Conservation (phyloP, 2,797 vertebrate species). For the Pyrrhura leucotis region DNA sequence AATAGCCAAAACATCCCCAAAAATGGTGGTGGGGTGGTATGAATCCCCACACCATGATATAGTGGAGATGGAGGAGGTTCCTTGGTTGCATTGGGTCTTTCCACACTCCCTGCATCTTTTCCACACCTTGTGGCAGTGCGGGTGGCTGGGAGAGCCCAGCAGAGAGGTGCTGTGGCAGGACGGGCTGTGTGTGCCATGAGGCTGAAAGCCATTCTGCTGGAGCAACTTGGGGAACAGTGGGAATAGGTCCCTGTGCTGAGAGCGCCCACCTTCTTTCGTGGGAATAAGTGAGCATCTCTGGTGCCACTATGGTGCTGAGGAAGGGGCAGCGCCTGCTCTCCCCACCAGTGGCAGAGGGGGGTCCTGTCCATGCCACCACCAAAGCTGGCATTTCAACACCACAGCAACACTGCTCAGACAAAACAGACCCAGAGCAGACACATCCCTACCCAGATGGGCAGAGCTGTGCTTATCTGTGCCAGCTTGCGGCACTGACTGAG, state of each 20-base stretch:
- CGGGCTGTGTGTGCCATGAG: fast-evolving
- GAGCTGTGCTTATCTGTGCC: neutral
- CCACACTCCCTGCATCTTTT: neutral
- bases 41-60: neutral
- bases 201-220: neutral
- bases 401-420: neutral
- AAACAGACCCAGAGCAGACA: fast-evolving
- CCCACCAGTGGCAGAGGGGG: neutral
- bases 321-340: fast-evolving
- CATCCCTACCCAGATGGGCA: neutral
- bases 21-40: neutral
- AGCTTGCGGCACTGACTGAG: neutral
- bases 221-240: neutral
- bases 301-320: fast-evolving
- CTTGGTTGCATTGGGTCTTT: neutral
- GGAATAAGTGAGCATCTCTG: neutral
- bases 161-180: fast-evolving
- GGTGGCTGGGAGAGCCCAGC: neutral
- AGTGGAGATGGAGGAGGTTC: neutral
- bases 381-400: neutral
- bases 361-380: neutral
- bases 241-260: neutral
- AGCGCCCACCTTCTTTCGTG: fast-evolving
- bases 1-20: neutral
- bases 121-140: fast-evolving